These are phyloP conservation scores for Unio delphinus DNA, from an alignment of 2,888 invertebrate species.

Conservation along the genomic window DNA sequence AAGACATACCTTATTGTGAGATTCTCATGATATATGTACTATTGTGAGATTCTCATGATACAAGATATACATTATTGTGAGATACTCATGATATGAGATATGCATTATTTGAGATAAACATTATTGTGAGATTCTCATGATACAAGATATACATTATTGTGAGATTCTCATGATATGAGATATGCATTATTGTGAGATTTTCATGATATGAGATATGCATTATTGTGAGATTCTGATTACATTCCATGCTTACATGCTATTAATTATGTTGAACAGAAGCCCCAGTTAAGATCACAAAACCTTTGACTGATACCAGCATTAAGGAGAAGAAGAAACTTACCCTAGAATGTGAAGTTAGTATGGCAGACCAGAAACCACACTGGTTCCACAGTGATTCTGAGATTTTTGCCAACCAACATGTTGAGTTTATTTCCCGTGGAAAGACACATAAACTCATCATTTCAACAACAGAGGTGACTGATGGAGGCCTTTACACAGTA, in stretches of 20 bases:
- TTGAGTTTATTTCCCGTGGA: constrained; percentile 85
- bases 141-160: no score
- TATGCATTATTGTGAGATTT: no score
- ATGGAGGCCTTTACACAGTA: constrained; percentile 52
- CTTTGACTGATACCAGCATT: constrained; percentile 31
- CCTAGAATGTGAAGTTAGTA: constrained; percentile 92
- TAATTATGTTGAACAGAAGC: constrained; percentile 25
- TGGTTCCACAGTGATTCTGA: constrained; percentile 87
- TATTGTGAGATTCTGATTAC: background rate
- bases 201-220: background rate
- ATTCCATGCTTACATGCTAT: background rate
- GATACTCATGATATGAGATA: no score
- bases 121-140: no score
- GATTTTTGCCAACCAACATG: constrained; percentile 86
- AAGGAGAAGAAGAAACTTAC: constrained; percentile 74
- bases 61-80: no score
- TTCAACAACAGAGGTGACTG: constrained; percentile 41
- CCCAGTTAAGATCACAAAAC: constrained; percentile 33
- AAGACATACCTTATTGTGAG: no score
- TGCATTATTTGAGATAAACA: no score
- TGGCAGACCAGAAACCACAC: constrained; percentile 93
- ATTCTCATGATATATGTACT: no score
- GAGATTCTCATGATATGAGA: no score
- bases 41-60: no score
- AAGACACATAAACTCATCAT: constrained; percentile 46